Percentiles rank a stretch among this genome's conserved stretches.
These are phyloP conservation scores for Saccostrea glomerata DNA, from an alignment of 1,140 invertebrate genomes.

Conservation along the genomic window DNA sequence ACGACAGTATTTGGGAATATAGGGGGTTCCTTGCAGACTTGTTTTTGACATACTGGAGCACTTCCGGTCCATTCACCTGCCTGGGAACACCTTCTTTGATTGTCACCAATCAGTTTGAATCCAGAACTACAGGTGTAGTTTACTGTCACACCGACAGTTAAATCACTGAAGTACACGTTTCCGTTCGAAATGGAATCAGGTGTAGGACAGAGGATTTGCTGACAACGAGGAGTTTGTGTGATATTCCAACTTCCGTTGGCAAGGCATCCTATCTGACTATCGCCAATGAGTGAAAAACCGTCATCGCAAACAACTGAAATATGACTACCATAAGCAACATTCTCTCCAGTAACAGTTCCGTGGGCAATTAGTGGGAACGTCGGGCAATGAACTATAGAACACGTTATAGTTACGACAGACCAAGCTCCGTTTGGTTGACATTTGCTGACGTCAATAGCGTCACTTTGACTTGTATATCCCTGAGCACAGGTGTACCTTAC, in stretches of 20 bases:
- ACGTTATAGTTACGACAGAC: slow-evolving; percentile 62
- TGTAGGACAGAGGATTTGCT: slow-evolving; percentile 38
- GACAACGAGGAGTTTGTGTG: slow-evolving; percentile 35
- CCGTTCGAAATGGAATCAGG: slow-evolving; percentile 24
- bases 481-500: slow-evolving; percentile 65
- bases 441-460: slow-evolving; percentile 48
- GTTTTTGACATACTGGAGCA: slow-evolving; percentile 57
- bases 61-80: slow-evolving; percentile 89
- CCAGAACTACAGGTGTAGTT: slow-evolving; percentile 42
- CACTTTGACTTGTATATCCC: slow-evolving; percentile 73
- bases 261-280: slow-evolving; percentile 58
- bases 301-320: slow-evolving; percentile 69
- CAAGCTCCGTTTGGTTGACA: slow-evolving; percentile 71
- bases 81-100: slow-evolving; percentile 71
- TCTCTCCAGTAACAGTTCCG: slow-evolving; percentile 52
- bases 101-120: slow-evolving; percentile 43
- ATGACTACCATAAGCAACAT: slow-evolving; percentile 52
- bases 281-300: slow-evolving; percentile 72
- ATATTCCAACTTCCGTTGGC: slow-evolving; percentile 59
- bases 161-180: not conserved
- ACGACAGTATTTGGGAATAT: not conserved
- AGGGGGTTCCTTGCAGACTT: slow-evolving; percentile 55
- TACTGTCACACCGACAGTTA: slow-evolving; percentile 1
- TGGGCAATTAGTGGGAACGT: slow-evolving; percentile 56
- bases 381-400: slow-evolving; percentile 63